Percentiles rank a stretch among this genome's conserved stretches.
These are phyloP conservation scores for Syngnathus floridae DNA, from an alignment of 2,113 vertebrate genomes.

Conservation along the genomic window DNA sequence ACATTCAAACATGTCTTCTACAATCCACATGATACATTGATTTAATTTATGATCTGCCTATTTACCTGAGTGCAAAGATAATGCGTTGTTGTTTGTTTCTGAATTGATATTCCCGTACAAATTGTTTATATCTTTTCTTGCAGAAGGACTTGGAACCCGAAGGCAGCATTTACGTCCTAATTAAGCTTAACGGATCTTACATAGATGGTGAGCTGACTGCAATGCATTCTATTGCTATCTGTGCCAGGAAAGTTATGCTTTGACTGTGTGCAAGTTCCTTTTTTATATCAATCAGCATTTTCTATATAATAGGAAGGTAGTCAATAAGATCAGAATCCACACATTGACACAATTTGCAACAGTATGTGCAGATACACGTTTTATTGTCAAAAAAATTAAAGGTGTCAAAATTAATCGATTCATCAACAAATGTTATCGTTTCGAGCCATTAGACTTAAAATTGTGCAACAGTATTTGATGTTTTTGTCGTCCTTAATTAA, in stretches of 20 bases:
- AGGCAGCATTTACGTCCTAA: conserved; percentile 86
- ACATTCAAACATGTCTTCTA: neutral
- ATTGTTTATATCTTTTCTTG: conserved; percentile 30
- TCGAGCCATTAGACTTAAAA: too few species aligned
- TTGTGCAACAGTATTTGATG: too few species aligned
- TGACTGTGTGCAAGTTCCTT: neutral
- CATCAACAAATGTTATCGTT: too few species aligned
- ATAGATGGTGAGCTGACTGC: conserved; percentile 79
- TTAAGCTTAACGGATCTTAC: conserved; percentile 85
- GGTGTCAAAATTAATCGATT: too few species aligned
- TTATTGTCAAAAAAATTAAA: neutral
- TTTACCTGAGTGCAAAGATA: neutral
- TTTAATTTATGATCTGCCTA: neutral
- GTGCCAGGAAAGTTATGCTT: neutral
- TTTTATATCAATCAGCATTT: too few species aligned
- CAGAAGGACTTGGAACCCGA: conserved; percentile 96
- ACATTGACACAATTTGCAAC: neutral
- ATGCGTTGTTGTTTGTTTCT: neutral
- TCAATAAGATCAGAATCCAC: neutral
- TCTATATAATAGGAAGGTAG: too few species aligned
- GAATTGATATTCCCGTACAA: neutral
- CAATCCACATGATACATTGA: neutral
- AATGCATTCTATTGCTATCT: neutral
- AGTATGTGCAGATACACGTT: neutral
- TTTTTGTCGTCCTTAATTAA: too few species aligned